Base-by-base conservation (phyloP, 2,888 invertebrate species). In the Xestia rhomboidea region DNA sequence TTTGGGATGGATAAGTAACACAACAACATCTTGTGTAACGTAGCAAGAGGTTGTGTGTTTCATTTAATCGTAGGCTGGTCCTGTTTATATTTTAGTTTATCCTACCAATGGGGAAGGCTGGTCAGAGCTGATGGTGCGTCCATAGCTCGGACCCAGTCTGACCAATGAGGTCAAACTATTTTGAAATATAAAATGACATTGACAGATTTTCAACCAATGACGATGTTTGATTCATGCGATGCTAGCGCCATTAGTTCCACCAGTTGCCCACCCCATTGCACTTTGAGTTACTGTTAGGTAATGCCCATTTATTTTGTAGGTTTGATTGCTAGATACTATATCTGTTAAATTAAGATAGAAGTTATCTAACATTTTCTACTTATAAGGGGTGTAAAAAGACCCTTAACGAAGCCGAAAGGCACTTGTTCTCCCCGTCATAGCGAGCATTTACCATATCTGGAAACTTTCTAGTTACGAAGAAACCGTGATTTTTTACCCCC, bases 311-410 rank as follows among this genome's bases (percentile, higher is more conserved):
- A 60, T 60, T 21, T 18, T 30, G 8, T 60, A 27, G 18, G 13
- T 27, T 18, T 30, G 57, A 27, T 15, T 6, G 18, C 60, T 34
- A 30, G 2, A 21, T 30, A 30, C 21, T 21, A 21, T 5, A 4
- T 34, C 2, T 62, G n/a, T 63, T 13, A 66, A 57, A 62, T 62
- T 62, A 68, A 34, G 60, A 57, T 72, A 71, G 67, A 83, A 73
- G 63, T 73, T 71, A 54, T 66, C 63, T 74, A 46, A 78, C 70
- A 84, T 54, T 70, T 68, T 77, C 38, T 62, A 67, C 46, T 66
- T 64, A 68, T 1, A 51, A 51, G 0, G 24, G 10, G 3, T 24
- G 24, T 51, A n/a, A n/a, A 10, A 24, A 2, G 24, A 49, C 49
- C 24, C 49, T 21, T 18, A 18, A 5, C 18, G 46, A 46, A 18